Conservation (phyloP, 2,888 invertebrate species). For the Hololepta plana region DNA sequence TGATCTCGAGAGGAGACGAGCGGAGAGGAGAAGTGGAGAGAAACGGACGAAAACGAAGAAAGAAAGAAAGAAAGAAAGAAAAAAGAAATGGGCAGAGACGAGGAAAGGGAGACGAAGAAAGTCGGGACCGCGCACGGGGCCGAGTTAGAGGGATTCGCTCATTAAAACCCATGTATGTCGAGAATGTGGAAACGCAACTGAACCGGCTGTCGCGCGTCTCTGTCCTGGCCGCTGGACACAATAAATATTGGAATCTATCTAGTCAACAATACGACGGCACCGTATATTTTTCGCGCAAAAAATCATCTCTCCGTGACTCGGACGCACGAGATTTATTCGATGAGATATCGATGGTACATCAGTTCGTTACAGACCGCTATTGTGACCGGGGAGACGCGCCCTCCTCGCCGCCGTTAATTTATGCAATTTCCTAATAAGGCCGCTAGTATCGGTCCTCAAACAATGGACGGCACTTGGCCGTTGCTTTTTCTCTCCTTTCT, state of each 20-base stretch:
- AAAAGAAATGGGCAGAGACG: neutral
- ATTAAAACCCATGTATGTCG: constrained; percentile 28
- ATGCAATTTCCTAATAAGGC: constrained; percentile 24
- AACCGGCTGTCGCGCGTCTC: constrained; percentile 24
- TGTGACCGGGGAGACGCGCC: constrained; percentile 19
- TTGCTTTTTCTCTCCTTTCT: too few relatives aligned
- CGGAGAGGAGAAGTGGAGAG: constrained; percentile 3
- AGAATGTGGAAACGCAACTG: constrained; percentile 28
- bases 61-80: neutral
- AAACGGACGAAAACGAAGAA: neutral
- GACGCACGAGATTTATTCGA: constrained; percentile 22
- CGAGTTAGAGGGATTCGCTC: constrained; percentile 22
- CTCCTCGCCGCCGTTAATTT: constrained; percentile 19
- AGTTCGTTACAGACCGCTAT: constrained; percentile 20
- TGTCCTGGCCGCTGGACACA: constrained; percentile 26
- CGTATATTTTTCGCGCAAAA: constrained; percentile 23
- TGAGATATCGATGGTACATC: constrained; percentile 21
- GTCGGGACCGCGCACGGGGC: constrained; percentile 17
- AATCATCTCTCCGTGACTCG: constrained; percentile 24
- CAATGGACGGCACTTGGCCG: too few relatives aligned
- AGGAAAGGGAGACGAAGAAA: constrained; percentile 14
- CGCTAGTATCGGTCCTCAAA: constrained; percentile 17
- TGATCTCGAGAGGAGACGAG: neutral
- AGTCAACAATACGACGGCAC: constrained; percentile 25
- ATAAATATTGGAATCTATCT: constrained; percentile 27